These are phyloP conservation scores for Xenus cinereus DNA, from an alignment of 2,113 vertebrate species.

Conservation along the genomic window DNA sequence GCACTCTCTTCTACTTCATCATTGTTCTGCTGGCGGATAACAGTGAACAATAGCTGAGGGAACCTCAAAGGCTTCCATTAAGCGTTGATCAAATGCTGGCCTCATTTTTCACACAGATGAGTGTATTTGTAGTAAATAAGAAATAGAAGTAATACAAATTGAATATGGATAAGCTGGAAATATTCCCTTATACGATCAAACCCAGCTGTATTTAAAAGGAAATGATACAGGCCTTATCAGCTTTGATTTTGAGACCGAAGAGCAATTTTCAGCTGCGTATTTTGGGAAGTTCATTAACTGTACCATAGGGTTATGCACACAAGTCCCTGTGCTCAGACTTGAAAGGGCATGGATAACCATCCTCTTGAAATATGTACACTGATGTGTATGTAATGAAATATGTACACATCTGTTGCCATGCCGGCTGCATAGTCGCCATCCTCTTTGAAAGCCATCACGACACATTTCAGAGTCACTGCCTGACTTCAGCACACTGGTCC, in stretches of 20 bases:
- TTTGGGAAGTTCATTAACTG: background rate
- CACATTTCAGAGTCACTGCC: background rate
- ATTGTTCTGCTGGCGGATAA: background rate
- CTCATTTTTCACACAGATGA: background rate
- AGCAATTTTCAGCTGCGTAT: background rate
- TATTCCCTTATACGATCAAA: background rate
- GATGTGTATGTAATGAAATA: background rate
- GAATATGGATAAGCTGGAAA: background rate
- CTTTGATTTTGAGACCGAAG: background rate
- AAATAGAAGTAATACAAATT: background rate
- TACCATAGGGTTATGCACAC: background rate
- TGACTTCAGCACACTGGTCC: background rate
- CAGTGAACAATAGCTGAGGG: background rate
- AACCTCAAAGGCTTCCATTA: background rate
- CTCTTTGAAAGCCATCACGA: background rate
- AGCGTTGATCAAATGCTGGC: background rate
- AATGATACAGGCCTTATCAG: background rate
- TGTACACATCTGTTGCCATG: background rate
- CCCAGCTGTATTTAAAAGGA: background rate
- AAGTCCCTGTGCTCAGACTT: background rate
- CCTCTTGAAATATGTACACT: background rate
- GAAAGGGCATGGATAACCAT: background rate
- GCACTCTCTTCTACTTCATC: background rate
- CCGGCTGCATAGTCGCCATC: accelerated
- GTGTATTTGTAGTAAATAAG: background rate